Evolutionary conservation across 2,113 vertebrate genomes (phyloP).

Genomic region (Leptobrachium leishanense): DNA sequence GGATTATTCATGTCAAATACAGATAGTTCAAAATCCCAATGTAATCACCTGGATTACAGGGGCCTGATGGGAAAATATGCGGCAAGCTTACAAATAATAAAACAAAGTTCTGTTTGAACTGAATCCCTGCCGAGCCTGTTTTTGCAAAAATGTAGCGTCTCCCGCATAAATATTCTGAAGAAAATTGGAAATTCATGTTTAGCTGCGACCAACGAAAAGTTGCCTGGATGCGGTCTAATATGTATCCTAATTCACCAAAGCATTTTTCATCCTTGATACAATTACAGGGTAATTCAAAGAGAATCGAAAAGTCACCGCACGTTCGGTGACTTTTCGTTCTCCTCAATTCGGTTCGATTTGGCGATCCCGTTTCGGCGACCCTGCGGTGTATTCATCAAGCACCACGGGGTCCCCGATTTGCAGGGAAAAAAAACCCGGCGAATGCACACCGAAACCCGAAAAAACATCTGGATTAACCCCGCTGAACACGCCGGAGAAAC

Average conservation of each 20-base stretch:
- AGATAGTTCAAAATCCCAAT: conserved; percentile 44
- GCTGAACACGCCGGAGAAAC: too few species aligned
- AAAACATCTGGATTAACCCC: too few species aligned
- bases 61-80: conserved; percentile 39
- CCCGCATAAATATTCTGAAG: not conserved
- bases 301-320: too few species aligned
- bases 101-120: conserved; percentile 10
- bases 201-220: not conserved
- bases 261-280: too few species aligned
- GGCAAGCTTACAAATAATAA: conserved; percentile 25
- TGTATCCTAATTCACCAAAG: not conserved
- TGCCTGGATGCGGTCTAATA: not conserved
- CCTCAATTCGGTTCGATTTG: too few species aligned
- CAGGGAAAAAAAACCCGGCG: too few species aligned
- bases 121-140: not conserved
- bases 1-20: conserved; percentile 41
- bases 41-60: conserved; percentile 45
- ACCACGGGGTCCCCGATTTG: too few species aligned
- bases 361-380: too few species aligned
- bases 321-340: too few species aligned
- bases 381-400: too few species aligned
- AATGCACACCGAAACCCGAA: too few species aligned
- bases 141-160: not conserved
- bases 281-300: too few species aligned
- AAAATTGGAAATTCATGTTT: not conserved